These are phyloP conservation scores for Oreochromis mossambicus DNA, from an alignment of 2,797 vertebrate species.

Conservation along the genomic window DNA sequence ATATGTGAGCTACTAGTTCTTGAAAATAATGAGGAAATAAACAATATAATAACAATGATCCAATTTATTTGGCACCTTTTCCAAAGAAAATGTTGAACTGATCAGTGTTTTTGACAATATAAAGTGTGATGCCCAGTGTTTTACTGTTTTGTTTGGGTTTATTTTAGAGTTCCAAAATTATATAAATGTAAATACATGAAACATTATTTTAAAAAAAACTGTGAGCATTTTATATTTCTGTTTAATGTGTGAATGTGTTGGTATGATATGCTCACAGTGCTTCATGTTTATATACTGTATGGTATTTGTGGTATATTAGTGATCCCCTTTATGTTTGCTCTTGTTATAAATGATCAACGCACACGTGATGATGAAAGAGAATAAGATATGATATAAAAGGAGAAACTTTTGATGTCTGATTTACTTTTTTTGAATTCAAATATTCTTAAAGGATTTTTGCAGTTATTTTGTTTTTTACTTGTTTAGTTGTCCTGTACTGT, in stretches of 20 bases:
- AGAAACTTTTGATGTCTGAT: not conserved
- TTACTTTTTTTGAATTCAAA: not conserved
- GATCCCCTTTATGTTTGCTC: not conserved
- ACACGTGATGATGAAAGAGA: not conserved
- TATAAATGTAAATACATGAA: not conserved
- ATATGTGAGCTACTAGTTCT: not conserved
- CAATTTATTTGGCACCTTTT: not conserved
- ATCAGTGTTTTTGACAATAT: not conserved
- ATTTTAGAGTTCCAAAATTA: not conserved
- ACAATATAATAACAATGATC: not conserved
- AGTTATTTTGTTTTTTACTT: not conserved
- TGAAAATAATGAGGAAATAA: not conserved
- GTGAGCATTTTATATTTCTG: not conserved
- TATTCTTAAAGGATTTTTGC: not conserved
- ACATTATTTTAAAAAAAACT: not conserved
- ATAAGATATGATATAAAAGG: not conserved
- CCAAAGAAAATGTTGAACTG: not conserved
- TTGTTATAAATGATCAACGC: not conserved
- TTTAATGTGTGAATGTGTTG: not conserved
- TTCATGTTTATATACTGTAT: not conserved
- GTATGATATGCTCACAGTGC: not conserved
- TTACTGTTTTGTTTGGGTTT: not conserved
- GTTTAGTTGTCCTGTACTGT: conserved; percentile 42
- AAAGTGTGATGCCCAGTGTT: not conserved
- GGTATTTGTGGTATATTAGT: not conserved